A percentile compares a stretch with the other conserved stretches of the same genome.
phyloP scores from a whole-genome alignment of 1,140 invertebrate genomes.

The Drosophila repleta region DNA sequence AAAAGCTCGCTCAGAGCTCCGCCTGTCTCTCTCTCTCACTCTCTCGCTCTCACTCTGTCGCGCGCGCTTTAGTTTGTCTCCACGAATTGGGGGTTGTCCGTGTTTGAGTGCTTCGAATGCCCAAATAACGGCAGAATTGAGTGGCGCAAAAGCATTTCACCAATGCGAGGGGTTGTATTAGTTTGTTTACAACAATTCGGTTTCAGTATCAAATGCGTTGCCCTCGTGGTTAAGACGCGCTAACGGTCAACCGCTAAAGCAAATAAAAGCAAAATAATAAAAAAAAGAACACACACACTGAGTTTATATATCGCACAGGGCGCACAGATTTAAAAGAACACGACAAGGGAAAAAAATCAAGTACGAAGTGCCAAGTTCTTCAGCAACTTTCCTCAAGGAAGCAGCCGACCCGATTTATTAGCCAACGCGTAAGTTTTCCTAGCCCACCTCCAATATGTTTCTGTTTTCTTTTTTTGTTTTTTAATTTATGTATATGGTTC shows the following conservation, averaged over 20 bases:
- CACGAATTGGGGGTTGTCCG: slow-evolving; percentile 63
- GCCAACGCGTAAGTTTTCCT: slow-evolving; percentile 62
- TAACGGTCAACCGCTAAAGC: slow-evolving; percentile 44
- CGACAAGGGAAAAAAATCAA: slow-evolving; percentile 19
- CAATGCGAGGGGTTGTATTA: slow-evolving; percentile 76
- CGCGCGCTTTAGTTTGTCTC: slow-evolving; percentile 13
- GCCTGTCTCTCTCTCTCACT: slow-evolving; percentile 6
- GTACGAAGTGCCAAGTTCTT: slow-evolving; percentile 27
- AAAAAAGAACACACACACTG: not conserved
- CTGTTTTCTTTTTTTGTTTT: slow-evolving; percentile 46
- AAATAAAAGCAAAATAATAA: slow-evolving; percentile 5
- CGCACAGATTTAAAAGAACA: slow-evolving; percentile 48
- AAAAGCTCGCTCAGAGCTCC: slow-evolving; percentile 64
- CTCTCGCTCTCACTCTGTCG: slow-evolving; percentile 28
- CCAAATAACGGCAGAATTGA: slow-evolving; percentile 62
- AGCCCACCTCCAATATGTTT: not conserved
- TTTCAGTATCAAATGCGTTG: slow-evolving; percentile 68
- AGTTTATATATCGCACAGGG: slow-evolving; percentile 18
- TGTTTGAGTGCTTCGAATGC: slow-evolving; percentile 61
- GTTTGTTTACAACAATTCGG: slow-evolving; percentile 78
- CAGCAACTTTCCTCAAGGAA: slow-evolving; percentile 21
- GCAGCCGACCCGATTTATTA: slow-evolving; percentile 51
- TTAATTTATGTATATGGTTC: slow-evolving; percentile 44
- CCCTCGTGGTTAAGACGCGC: slow-evolving; percentile 65
- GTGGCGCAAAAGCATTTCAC: slow-evolving; percentile 48